phyloP scores from a whole-genome alignment of 2,888 invertebrate species.

The Lasioglossum marginatum region DNA sequence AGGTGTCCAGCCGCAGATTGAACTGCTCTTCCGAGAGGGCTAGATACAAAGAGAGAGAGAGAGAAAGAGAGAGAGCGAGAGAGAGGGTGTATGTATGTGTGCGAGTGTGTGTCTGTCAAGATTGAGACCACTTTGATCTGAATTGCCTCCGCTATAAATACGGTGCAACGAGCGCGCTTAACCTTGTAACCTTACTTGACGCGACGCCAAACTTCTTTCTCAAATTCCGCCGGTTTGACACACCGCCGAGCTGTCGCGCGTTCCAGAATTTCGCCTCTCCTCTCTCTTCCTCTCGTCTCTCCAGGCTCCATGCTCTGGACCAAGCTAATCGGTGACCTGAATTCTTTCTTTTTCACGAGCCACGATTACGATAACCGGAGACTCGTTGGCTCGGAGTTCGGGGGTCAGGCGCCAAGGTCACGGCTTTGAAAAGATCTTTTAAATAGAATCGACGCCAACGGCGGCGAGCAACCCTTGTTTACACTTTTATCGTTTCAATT shows the following conservation, averaged over 20 bases:
- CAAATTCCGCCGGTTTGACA: slow-evolving; percentile 4
- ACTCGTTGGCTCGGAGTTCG: not conserved
- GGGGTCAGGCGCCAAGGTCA: not conserved
- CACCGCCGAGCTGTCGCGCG: not conserved
- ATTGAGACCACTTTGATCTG: slow-evolving; percentile 18
- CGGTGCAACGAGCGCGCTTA: slow-evolving; percentile 9
- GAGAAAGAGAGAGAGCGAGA: too few species aligned
- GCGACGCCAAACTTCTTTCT: slow-evolving; percentile 16
- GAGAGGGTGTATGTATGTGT: not conserved
- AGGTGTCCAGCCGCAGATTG: slow-evolving; percentile 1
- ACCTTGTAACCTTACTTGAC: slow-evolving; percentile 14
- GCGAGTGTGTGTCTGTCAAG: not conserved
- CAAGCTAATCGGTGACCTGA: not conserved
- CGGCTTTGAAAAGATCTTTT: not conserved
- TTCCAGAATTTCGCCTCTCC: not conserved
- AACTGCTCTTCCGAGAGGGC: not conserved
- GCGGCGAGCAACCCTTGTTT: not conserved
- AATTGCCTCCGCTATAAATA: slow-evolving; percentile 18
- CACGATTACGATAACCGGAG: not conserved
- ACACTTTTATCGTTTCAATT: not conserved
- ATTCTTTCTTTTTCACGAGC: not conserved
- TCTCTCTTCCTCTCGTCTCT: too few species aligned
- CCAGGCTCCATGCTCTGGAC: not conserved
- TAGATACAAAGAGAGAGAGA: not conserved
- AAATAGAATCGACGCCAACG: not conserved